Base-by-base conservation (phyloP, 1,140 invertebrate genomes). In the Rhynchophorus ferrugineus region DNA sequence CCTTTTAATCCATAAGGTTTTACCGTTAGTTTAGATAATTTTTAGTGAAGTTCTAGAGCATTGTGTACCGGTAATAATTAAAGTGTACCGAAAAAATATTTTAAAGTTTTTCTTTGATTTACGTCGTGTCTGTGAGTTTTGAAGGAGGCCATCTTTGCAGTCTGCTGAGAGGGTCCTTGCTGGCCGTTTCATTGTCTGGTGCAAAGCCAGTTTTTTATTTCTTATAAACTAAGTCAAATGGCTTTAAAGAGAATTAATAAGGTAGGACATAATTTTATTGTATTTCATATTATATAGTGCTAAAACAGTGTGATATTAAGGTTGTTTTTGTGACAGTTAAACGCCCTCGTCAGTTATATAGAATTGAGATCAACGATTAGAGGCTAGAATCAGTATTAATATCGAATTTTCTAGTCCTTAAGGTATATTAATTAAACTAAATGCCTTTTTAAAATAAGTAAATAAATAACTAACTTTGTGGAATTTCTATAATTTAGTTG, bases 221-320 rank as follows among this genome's bases (percentile, higher is more conserved):
- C 72, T 77, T 66, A 76, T 69, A 77, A 69, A 74, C 60, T 71
- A 68, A 69, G 68, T 73, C 75, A 83, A 87, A 92, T 92, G 89
- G 89, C 89, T 80, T 84, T 92, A 82, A 92, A 91, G 83, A 81
- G 89, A 86, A 92, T 92, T 80, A 91, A 91, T 84, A 91, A 92
- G 87, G 88, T 89, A 84, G 73, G 83, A 83, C 68, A 63, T 68
- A 59, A 58, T 61, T 57, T 61, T 35, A 46, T 55, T 16, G 58
- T 11, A 36, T 1, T 16, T 14, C 49, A 2, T 13, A 6, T 34
- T 45, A 41, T 46, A 9, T 29, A 13, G 20, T 17, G 43, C 3
- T 11, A 56, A 50, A 44, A 50, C 35, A 56, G 29, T 36, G 13
- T 37, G n/a, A 37, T 24, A 34, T 44, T 50, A 52, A 50, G 41